Evolutionary conservation across 2,797 vertebrate genomes (phyloP), one percentile per base, ranked within the genome.

Genomic region (Alauda arvensis): DNA sequence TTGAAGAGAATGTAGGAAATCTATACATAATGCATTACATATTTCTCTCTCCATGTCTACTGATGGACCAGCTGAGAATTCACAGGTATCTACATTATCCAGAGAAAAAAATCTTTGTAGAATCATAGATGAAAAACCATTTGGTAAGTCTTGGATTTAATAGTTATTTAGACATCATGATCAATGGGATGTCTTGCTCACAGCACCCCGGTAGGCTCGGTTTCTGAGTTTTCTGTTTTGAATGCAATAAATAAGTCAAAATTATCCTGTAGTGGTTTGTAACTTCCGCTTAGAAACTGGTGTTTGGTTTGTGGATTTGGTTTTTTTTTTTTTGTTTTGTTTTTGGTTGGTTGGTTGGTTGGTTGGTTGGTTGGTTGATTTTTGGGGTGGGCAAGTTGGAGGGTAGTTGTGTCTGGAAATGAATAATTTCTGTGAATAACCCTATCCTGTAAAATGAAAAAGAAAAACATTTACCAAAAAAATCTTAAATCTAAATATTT

Each of bases 21-120:
- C 39, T 51, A 20, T 60, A 29, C 2, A 9, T 48, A 72, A 55
- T 0, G 0, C 1, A 70, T 39, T 55, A 34, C 1, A 0, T 53
- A 29, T 12, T 67, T 83, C 26, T 60, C 17, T 70, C 31, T 18
- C 16, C 9, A 24, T 8, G 5, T 18, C 39, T 70, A 53, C 12
- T n/a, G 23, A 81, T 15, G 43, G 5, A 18, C 5, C 24, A 63
- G 23, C 11, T 77, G 46, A 89, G 28, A 46, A 70, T 80, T 60
- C 3, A 2, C 23, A 75, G n/a, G 3, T 42, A 28, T 53, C 15
- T 57, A 53, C 10, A 45, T 11, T 17, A 89, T 29, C 25, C 29
- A 66, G 18, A 71, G 37, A 48, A 6, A 68, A 71, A 69, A 67
- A 40, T 40, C 3, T 26, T 80, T 51, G 10, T 25, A 45, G 46